These are phyloP conservation scores for Bradypodion ventrale DNA, from an alignment of 2,797 vertebrate species.

Conservation along the genomic window DNA sequence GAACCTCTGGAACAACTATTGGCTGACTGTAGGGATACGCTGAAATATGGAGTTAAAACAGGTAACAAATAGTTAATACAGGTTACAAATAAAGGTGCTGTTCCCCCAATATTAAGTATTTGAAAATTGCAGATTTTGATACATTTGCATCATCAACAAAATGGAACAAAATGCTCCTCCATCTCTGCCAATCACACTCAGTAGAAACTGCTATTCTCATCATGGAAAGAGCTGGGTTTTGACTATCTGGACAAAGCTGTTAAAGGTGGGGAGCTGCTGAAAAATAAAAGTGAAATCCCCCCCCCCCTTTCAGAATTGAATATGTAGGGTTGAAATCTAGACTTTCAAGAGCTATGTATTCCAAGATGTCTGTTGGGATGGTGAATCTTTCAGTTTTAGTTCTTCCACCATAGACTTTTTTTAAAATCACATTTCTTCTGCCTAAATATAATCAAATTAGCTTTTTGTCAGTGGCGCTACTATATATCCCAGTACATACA, in stretches of 20 bases:
- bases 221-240: too few species aligned
- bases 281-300: neutral
- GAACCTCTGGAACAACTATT: slow-evolving; percentile 76
- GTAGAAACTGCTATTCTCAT: neutral
- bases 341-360: neutral
- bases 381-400: neutral
- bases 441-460: too few species aligned
- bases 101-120: neutral
- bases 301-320: neutral
- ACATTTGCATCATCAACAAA: neutral
- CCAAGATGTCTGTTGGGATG: neutral
- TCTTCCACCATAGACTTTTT: neutral
- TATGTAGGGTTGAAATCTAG: neutral
- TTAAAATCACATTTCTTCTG: too few species aligned
- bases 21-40: slow-evolving; percentile 73
- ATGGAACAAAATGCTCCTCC: neutral
- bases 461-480: neutral
- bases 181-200: neutral
- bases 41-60: slow-evolving; percentile 80
- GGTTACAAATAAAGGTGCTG: neutral
- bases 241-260: neutral
- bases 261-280: neutral
- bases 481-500: neutral
- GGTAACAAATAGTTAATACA: slow-evolving; percentile 51
- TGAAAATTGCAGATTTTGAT: neutral